A percentile compares a stretch with the other conserved stretches of the same genome.
Conservation (phyloP, 1,140 invertebrate species). For the Mya arenaria region DNA sequence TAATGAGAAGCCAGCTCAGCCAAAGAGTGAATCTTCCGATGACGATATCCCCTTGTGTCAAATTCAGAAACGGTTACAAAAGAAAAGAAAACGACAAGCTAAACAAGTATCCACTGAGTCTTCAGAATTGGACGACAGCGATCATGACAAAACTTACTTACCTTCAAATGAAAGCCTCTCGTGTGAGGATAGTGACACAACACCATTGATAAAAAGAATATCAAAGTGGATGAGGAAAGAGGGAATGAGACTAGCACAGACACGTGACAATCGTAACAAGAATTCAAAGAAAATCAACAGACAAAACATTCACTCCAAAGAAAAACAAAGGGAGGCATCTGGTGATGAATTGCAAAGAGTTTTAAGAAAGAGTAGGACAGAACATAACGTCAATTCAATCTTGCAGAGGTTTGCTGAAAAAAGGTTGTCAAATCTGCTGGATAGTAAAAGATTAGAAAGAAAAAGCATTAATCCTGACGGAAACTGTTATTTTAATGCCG, state of each 20-base stretch:
- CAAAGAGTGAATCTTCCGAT: background rate
- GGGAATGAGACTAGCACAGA: too few relatives aligned
- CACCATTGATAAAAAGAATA: background rate
- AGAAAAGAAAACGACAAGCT: background rate
- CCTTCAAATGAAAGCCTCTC: background rate
- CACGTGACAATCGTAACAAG: too few relatives aligned
- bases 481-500: constrained; percentile 5
- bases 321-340: too few relatives aligned
- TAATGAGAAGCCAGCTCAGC: background rate
- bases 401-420: background rate
- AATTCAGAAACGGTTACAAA: background rate
- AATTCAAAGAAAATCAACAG: too few relatives aligned
- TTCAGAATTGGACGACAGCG: background rate
- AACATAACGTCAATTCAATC: background rate
- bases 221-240: too few relatives aligned
- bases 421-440: background rate
- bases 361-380: background rate
- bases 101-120: background rate
- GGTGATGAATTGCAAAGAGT: background rate
- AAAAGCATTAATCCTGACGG: background rate
- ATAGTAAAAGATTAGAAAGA: background rate
- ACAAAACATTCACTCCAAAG: too few relatives aligned
- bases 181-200: background rate
- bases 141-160: background rate
- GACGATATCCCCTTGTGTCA: too few relatives aligned